Conservation (phyloP, 2,888 invertebrate genomes). For the Andrena trimmerana region DNA sequence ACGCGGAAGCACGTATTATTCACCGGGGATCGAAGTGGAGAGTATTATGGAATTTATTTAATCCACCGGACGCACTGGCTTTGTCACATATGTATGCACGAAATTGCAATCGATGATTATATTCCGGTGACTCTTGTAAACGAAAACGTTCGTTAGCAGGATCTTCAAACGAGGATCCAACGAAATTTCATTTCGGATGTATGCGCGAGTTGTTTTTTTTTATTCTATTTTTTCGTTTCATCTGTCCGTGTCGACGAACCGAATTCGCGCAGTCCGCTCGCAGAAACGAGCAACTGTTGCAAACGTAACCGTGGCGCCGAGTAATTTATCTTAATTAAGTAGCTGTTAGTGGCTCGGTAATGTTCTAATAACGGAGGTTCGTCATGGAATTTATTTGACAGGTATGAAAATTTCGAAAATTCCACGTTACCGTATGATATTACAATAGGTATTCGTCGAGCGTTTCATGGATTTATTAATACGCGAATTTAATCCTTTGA, state of each 20-base stretch:
- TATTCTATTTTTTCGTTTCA: neutral
- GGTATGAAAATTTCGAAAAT: slow-evolving; percentile 41
- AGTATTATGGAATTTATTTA: slow-evolving; percentile 82
- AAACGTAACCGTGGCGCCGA: neutral
- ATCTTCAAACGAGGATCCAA: slow-evolving; percentile 54
- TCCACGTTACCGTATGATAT: slow-evolving; percentile 34
- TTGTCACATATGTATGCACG: slow-evolving; percentile 78
- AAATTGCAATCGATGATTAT: slow-evolving; percentile 80
- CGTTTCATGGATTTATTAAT: slow-evolving; percentile 60
- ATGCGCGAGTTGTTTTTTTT: slow-evolving; percentile 7
- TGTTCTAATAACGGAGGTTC: slow-evolving; percentile 42
- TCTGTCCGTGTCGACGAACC: neutral
- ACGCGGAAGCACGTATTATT: slow-evolving; percentile 70
- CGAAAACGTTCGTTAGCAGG: slow-evolving; percentile 66
- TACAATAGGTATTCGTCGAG: slow-evolving; percentile 41
- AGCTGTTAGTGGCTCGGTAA: slow-evolving; percentile 41
- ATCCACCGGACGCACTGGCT: slow-evolving; percentile 79
- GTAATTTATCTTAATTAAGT: slow-evolving; percentile 55
- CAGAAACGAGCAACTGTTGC: slow-evolving; percentile 16
- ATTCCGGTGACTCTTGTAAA: slow-evolving; percentile 67
- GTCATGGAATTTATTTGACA: slow-evolving; percentile 38
- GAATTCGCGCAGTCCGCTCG: slow-evolving; percentile 9
- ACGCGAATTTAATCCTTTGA: slow-evolving; percentile 59
- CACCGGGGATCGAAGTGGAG: slow-evolving; percentile 76
- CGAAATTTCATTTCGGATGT: slow-evolving; percentile 44